These are phyloP conservation scores for Lithobates sylvaticus DNA, from an alignment of 2,797 vertebrate genomes.

Conservation along the genomic window DNA sequence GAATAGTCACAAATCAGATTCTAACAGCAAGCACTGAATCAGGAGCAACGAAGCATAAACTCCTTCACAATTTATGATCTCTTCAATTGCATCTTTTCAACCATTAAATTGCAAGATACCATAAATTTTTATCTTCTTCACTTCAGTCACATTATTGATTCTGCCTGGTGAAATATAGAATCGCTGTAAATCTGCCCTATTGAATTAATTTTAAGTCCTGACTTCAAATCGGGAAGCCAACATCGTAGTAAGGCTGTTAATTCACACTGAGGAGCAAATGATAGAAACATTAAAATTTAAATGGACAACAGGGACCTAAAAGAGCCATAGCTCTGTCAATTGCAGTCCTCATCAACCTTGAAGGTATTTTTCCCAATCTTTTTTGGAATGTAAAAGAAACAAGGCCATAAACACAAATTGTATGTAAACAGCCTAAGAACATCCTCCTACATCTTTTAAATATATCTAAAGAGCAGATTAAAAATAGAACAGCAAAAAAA, in stretches of 20 bases:
- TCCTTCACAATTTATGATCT: conserved; percentile 99
- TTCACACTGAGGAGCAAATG: conserved; percentile 98
- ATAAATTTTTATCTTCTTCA: conserved; percentile 99
- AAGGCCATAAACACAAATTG: conserved; percentile 50
- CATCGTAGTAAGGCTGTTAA: conserved; percentile 59
- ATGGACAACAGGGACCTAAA: conserved; percentile 92
- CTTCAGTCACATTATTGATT: conserved; percentile 99
- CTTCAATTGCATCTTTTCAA: conserved; percentile 99
- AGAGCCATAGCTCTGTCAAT: conserved; percentile 84
- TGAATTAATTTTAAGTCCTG: conserved; percentile 97
- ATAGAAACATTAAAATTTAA: conserved; percentile 96
- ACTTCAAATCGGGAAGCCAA: conserved; percentile 92
- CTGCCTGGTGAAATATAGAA: conserved; percentile 99
- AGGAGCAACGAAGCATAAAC: conserved; percentile 99
- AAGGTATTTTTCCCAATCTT: conserved; percentile 77
- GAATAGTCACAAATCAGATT: conserved; percentile 99
- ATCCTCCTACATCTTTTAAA: conserved; percentile 17
- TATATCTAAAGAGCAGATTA: background rate
- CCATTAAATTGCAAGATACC: conserved; percentile 99
- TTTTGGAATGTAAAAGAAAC: conserved; percentile 65
- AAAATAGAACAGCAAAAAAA: background rate
- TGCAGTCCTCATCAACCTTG: conserved; percentile 92
- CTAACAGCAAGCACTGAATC: conserved; percentile 99
- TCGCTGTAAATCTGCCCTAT: conserved; percentile 96
- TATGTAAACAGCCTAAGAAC: conserved; percentile 28